These are phyloP conservation scores for Masticophis lateralis DNA, from an alignment of 2,797 vertebrate species.

Conservation along the genomic window DNA sequence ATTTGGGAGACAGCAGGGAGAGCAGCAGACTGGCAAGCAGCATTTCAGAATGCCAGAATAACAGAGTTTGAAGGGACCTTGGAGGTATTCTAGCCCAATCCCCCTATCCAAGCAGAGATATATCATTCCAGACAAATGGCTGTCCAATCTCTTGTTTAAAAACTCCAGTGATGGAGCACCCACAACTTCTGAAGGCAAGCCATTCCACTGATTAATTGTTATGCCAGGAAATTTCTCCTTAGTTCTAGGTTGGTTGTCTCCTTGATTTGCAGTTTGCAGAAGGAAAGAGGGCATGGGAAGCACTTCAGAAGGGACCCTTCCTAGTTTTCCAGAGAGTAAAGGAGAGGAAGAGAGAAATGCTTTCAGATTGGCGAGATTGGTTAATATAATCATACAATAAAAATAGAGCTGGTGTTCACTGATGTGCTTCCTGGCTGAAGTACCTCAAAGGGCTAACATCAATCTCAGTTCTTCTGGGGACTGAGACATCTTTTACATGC, in stretches of 20 bases:
- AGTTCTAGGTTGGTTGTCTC: too few species aligned
- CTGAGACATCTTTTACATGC: background rate
- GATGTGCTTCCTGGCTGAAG: background rate
- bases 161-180: background rate
- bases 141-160: background rate
- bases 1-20: background rate
- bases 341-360: background rate
- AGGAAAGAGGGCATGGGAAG: background rate
- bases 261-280: background rate
- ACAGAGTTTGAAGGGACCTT: too few species aligned
- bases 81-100: background rate
- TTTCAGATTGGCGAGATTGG: background rate
- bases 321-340: background rate
- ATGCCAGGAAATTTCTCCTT: too few species aligned
- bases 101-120: background rate
- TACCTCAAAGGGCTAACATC: background rate
- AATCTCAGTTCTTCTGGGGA: background rate
- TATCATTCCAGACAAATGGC: background rate
- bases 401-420: background rate
- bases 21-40: background rate
- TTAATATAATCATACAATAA: background rate
- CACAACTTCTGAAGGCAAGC: background rate
- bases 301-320: background rate
- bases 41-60: background rate
- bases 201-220: background rate